Percentiles rank a stretch among this genome's conserved stretches.
Evolutionary conservation across 2,113 vertebrate species (phyloP).

Genomic region (Dipodomys stephensi): DNA sequence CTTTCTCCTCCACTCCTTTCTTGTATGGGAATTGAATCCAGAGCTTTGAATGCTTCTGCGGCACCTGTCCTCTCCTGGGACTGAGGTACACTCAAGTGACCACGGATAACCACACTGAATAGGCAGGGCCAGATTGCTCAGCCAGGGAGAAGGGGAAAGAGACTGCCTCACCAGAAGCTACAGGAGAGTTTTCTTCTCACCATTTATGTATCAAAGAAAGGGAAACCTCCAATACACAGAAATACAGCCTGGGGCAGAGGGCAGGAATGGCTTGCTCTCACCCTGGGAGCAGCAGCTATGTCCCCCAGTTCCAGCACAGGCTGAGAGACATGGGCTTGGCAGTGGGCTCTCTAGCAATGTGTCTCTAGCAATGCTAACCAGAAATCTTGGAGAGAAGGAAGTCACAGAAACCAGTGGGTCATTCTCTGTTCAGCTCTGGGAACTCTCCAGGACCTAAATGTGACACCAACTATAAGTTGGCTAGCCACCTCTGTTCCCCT

Average conservation of each 20-base stretch:
- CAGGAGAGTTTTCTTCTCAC: conserved; percentile 43
- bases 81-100: accelerated
- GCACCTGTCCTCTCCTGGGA: background rate
- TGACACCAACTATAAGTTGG: background rate
- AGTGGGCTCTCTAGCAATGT: background rate
- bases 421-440: background rate
- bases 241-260: background rate
- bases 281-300: accelerated
- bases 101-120: background rate
- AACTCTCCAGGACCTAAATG: background rate
- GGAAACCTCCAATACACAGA: background rate
- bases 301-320: no score
- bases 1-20: no score
- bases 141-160: background rate
- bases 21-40: no score
- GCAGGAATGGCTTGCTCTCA: no score
- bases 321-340: background rate
- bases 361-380: no score
- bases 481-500: background rate
- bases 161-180: background rate
- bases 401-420: background rate
- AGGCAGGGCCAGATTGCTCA: accelerated
- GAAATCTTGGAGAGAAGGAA: conserved; percentile 35
- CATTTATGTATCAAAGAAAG: conserved; percentile 59
- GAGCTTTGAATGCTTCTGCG: background rate